Conservation (phyloP, 2,888 invertebrate species). For the Drosophila sordidula region DNA sequence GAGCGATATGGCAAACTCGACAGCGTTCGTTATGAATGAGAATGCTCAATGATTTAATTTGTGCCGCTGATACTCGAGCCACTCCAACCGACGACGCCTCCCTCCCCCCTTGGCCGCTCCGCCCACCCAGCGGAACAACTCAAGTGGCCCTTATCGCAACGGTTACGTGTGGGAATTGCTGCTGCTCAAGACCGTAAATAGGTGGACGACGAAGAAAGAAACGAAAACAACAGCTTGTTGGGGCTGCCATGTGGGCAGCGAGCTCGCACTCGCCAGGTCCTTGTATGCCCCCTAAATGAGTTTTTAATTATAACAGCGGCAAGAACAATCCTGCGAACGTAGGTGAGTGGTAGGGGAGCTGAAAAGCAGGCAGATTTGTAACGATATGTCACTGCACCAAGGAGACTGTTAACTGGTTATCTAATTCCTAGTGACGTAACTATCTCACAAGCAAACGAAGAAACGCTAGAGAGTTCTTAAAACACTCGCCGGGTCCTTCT, state of each 20-base stretch:
- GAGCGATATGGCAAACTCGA: constrained; percentile 23
- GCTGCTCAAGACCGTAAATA: background rate
- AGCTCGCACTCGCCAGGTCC: constrained; percentile 6
- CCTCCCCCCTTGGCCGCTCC: too few species aligned
- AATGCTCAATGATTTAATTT: constrained; percentile 40
- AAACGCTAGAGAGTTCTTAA: too few species aligned
- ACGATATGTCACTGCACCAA: too few species aligned
- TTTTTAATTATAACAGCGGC: constrained; percentile 25
- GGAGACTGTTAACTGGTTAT: too few species aligned
- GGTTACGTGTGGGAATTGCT: constrained; percentile 22
- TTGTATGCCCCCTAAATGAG: constrained; percentile 26
- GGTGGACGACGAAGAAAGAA: too few species aligned
- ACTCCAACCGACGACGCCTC: background rate
- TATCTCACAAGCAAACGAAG: too few species aligned
- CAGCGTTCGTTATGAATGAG: constrained; percentile 28
- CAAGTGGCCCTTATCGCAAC: constrained; percentile 38
- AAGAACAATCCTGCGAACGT: too few species aligned
- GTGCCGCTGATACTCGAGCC: constrained; percentile 16
- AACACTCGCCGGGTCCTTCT: too few species aligned
- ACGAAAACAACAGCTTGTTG: constrained; percentile 13
- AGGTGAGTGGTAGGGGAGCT: too few species aligned
- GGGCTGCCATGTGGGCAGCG: background rate
- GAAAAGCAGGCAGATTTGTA: too few species aligned
- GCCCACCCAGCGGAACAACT: background rate
- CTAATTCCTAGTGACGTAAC: too few species aligned